These are phyloP conservation scores for Oncorhynchus mykiss DNA, from an alignment of 2,113 vertebrate species.

Conservation along the genomic window DNA sequence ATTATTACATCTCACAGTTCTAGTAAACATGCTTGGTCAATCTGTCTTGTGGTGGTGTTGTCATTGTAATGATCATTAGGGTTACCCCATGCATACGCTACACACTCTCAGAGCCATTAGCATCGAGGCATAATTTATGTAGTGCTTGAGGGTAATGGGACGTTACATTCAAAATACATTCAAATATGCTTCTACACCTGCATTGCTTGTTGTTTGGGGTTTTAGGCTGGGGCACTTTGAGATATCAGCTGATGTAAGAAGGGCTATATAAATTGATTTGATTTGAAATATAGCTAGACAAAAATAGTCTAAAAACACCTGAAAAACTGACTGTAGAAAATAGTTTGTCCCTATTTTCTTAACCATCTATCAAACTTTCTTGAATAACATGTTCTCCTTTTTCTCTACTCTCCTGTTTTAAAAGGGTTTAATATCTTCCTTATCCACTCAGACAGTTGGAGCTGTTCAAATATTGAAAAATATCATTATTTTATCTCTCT, in stretches of 20 bases:
- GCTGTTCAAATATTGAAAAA: constrained; percentile 3
- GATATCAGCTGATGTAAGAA: no score
- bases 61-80: constrained; percentile 18
- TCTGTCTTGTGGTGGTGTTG: not conserved
- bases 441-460: not conserved
- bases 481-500: not conserved
- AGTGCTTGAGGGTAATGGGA: constrained; percentile 33
- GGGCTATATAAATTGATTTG: no score
- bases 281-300: not conserved
- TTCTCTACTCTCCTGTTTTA: not conserved
- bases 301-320: not conserved
- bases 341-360: not conserved
- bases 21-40: not conserved
- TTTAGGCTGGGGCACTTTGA: no score
- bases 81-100: not conserved
- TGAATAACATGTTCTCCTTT: not conserved
- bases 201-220: no score
- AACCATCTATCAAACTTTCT: not conserved
- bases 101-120: constrained; percentile 8
- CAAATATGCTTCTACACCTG: no score
- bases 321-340: not conserved
- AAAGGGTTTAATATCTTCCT: constrained; percentile 2
- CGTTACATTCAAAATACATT: constrained; percentile 13
- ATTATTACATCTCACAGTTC: not conserved
- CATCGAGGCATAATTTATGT: constrained; percentile 19